phyloP scores from a whole-genome alignment of 2,113 vertebrate species.

The Hydrochoerus hydrochaeris region DNA sequence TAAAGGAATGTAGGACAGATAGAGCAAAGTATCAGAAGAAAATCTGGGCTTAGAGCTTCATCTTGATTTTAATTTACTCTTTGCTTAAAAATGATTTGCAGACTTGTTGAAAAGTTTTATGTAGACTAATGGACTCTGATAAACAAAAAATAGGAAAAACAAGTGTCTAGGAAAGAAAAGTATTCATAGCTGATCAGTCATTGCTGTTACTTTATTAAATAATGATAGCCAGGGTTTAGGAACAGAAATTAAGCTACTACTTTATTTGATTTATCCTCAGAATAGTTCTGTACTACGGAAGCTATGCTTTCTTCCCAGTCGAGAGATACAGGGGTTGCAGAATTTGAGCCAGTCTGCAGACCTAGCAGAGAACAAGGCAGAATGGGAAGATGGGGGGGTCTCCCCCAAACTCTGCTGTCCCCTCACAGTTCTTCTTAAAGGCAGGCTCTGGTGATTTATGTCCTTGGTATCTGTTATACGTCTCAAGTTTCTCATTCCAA shows the following conservation, averaged over 20 bases:
- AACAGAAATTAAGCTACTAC: background rate
- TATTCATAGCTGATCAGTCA: background rate
- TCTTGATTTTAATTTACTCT: background rate
- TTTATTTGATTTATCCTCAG: background rate
- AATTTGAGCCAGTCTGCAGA: background rate
- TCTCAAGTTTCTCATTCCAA: background rate
- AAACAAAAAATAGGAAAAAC: background rate
- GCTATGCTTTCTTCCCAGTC: background rate
- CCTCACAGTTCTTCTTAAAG: background rate
- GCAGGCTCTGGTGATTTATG: background rate
- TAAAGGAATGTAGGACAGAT: background rate
- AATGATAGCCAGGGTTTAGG: background rate
- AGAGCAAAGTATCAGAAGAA: background rate
- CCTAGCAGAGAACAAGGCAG: background rate
- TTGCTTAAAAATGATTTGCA: slow-evolving; percentile 69
- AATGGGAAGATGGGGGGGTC: background rate
- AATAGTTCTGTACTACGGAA: background rate
- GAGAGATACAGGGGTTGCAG: background rate
- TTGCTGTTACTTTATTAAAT: background rate
- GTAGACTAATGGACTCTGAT: background rate
- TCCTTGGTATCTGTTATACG: background rate
- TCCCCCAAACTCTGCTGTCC: rapidly evolving
- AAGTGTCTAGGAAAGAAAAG: background rate
- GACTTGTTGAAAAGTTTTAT: slow-evolving; percentile 34
- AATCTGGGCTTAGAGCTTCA: background rate